phyloP scores from a whole-genome alignment of 1,140 invertebrate genomes.

The Pogonomyrmex californicus region DNA sequence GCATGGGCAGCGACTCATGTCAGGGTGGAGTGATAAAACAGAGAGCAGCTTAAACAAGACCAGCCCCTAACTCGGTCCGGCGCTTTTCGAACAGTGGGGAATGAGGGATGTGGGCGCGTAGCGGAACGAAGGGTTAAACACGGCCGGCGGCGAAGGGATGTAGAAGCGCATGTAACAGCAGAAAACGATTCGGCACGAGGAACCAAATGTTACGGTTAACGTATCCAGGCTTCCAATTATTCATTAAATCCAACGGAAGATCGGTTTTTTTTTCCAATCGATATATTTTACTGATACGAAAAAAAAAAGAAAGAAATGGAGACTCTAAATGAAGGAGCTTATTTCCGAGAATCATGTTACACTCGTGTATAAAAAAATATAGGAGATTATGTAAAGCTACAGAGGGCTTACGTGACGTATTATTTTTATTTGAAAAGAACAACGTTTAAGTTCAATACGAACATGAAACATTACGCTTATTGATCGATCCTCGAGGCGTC shows the following conservation, averaged over 20 bases:
- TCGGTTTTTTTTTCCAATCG: background rate
- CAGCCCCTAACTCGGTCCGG: constrained; percentile 29
- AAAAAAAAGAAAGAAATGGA: too few relatives aligned
- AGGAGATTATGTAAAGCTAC: background rate
- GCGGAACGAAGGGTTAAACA: constrained; percentile 59
- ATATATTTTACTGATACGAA: background rate
- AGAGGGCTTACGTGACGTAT: background rate
- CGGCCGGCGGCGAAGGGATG: constrained; percentile 36
- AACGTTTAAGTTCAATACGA: constrained; percentile 7
- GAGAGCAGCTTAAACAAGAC: constrained; percentile 61
- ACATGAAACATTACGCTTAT: constrained; percentile 3
- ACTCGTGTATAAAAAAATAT: background rate
- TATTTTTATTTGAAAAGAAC: background rate
- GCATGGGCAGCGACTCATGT: constrained; percentile 44
- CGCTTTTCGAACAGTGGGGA: constrained; percentile 49
- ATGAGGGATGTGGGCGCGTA: constrained; percentile 44
- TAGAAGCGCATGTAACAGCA: constrained; percentile 38
- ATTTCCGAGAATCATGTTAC: background rate
- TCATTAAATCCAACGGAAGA: background rate
- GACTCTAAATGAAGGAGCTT: background rate
- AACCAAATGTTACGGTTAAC: constrained; percentile 23
- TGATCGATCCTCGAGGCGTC: background rate
- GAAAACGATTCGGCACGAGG: constrained; percentile 27
- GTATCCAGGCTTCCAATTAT: constrained; percentile 16
- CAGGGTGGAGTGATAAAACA: constrained; percentile 59